A percentile compares a stretch with the other conserved stretches of the same genome.
These are phyloP conservation scores for Tipula vernalis DNA, from an alignment of 2,888 invertebrate genomes.

Conservation along the genomic window DNA sequence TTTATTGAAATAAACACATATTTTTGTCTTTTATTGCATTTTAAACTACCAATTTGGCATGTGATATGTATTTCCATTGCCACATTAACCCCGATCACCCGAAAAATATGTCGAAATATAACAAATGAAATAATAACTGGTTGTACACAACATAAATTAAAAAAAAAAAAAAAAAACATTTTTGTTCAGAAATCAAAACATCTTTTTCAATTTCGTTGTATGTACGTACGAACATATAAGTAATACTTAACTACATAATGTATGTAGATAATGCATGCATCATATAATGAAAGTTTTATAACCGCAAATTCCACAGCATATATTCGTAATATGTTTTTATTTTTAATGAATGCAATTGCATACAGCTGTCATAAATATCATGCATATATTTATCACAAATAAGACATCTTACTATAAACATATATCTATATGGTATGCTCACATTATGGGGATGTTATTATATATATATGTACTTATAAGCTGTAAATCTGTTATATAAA, in stretches of 20 bases:
- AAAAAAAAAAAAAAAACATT: neutral
- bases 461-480: neutral
- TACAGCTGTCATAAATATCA: neutral
- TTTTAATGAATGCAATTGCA: neutral
- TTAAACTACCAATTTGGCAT: neutral
- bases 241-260: neutral
- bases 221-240: neutral
- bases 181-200: neutral
- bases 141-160: neutral
- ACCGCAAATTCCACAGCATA: neutral
- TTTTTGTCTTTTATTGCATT: too few relatives aligned
- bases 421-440: neutral
- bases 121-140: neutral
- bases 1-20: too few relatives aligned
- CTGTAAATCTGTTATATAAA: neutral
- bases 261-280: neutral
- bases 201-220: neutral
- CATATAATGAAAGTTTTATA: neutral
- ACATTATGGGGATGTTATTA: neutral
- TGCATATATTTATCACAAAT: neutral
- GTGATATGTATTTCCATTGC: neutral
- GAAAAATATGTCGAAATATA: neutral
- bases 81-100: neutral
- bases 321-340: neutral
- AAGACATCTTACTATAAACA: neutral